Base-by-base conservation (phyloP, 1,140 invertebrate species). In the Bactericera cockerelli region DNA sequence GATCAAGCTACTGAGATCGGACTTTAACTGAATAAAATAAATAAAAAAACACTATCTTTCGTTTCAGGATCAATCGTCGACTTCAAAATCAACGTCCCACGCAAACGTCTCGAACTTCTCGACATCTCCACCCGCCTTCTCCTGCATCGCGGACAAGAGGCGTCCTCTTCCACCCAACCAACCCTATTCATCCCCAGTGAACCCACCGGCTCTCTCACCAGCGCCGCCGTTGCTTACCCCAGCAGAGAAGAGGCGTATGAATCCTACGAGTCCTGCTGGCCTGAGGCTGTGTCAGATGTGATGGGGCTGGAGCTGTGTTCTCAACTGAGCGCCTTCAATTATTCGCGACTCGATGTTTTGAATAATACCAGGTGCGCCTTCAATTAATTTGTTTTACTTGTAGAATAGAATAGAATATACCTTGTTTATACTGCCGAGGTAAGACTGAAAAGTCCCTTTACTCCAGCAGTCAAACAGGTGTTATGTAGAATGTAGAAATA, bases 41-140 rank as follows among this genome's bases (percentile, higher is more conserved):
- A n/a, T n/a, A n/a, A n/a, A n/a, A n/a, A n/a, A n/a, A n/a, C n/a
- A n/a, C n/a, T n/a, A n/a, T n/a, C n/a, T n/a, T n/a, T n/a, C n/a
- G n/a, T n/a, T 22, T 19, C 42, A 49, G 42, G 42, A 10, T 49
- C 42, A 4, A 49, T 49, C n/a, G 22, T 49, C 3, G 42, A 49
- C 22, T 49, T 49, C 22, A 49, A 49, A 49, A 49, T 49, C 42
- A 49, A 49, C 42, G 22, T 49, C n/a, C 42, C 42, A 8, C 42
- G 42, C 4, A 49, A 49, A 49, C n/a, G 42, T 4, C 4, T 49
- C 22, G 42, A 49, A 49, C 22, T 49, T 4, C n/a, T 49, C 3
- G 42, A 49, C 22, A 49, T 49, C 22, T 19, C n/a, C 22, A 19
- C 42, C 42, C n/a, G 22, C n/a, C 22, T 49, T 6, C n/a, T 49